These are phyloP conservation scores for Podilymbus podiceps DNA, from an alignment of 2,113 vertebrate genomes.

Conservation along the genomic window DNA sequence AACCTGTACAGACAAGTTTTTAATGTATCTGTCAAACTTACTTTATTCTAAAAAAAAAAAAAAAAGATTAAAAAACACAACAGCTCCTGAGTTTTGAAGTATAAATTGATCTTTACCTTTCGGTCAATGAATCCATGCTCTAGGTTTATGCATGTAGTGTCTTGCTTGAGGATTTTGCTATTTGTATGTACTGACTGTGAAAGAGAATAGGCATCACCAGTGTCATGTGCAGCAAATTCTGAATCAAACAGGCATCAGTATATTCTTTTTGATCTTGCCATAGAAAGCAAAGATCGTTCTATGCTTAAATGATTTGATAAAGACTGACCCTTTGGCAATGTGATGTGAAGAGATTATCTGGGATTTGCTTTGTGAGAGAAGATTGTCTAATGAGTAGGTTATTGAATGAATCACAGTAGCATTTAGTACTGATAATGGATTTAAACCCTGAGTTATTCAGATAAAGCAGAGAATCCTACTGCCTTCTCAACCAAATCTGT, in stretches of 20 bases:
- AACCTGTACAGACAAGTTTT: neutral
- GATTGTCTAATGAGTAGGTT: conserved; percentile 28
- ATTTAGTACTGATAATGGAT: conserved; percentile 25
- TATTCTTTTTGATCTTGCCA: neutral
- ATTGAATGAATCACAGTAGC: conserved; percentile 32
- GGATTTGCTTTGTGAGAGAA: conserved; percentile 46
- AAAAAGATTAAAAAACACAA: neutral
- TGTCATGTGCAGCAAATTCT: neutral
- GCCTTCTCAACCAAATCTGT: neutral
- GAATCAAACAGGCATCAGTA: neutral
- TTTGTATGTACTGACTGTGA: neutral
- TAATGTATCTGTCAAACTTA: neutral
- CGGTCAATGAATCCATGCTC: neutral
- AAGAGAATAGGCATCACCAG: neutral
- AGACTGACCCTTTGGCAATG: neutral
- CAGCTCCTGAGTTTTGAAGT: neutral
- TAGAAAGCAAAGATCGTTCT: neutral
- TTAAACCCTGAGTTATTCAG: conserved; percentile 5
- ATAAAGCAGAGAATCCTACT: neutral
- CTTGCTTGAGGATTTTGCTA: neutral
- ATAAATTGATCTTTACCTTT: neutral
- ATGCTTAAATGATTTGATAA: conserved; percentile 26
- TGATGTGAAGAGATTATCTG: conserved; percentile 32
- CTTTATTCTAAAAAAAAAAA: neutral
- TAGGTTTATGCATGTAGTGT: neutral